A percentile compares a stretch with the other conserved stretches of the same genome.
Evolutionary conservation across 2,888 invertebrate genomes (phyloP).

Genomic region (Hypena proboscidalis): DNA sequence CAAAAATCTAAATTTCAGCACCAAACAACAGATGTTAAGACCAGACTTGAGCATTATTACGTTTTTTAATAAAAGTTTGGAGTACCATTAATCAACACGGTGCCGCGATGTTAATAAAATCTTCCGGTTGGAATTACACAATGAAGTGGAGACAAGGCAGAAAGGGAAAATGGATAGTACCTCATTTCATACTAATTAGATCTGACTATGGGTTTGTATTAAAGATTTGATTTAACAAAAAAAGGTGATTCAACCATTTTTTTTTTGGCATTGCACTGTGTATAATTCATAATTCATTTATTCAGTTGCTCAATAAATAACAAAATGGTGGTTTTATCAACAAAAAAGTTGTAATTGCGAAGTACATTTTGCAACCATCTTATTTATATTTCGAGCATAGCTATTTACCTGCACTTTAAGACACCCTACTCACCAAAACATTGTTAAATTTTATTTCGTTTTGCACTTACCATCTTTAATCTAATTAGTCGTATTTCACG

Average conservation of each 20-base stretch:
- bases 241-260: no score
- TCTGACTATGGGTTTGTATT: no score
- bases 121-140: slow-evolving; percentile 1
- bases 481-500: slow-evolving; percentile 17
- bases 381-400: background rate
- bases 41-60: slow-evolving; percentile 3
- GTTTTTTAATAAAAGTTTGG: slow-evolving; percentile 13
- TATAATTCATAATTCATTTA: no score
- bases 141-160: slow-evolving; percentile 1
- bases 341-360: no score
- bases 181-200: no score
- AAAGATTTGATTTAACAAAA: no score
- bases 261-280: no score
- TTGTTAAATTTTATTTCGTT: slow-evolving; percentile 17
- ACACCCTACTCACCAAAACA: slow-evolving; percentile 2
- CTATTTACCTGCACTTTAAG: background rate
- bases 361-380: no score
- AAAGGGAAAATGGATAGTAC: background rate
- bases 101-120: slow-evolving; percentile 13
- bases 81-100: slow-evolving; percentile 14
- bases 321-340: no score
- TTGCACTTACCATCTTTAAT: slow-evolving; percentile 32
- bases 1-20: background rate
- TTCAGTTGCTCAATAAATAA: no score
- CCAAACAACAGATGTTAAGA: slow-evolving; percentile 11